phyloP scores from a whole-genome alignment of 2,113 vertebrate genomes.

The Mesoclemmys tuberculata region DNA sequence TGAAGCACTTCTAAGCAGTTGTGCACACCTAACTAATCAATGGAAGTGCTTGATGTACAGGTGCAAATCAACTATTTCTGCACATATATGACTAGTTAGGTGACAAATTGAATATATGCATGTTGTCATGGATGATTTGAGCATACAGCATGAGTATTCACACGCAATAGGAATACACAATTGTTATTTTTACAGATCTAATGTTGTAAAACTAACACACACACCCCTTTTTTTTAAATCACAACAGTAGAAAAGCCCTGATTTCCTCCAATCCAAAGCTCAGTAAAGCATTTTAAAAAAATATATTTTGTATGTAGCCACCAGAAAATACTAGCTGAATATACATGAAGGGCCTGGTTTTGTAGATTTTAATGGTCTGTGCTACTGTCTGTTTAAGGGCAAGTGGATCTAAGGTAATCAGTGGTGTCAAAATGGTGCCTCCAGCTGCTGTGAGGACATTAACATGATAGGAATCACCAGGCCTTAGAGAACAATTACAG shows the following conservation, averaged over 20 bases:
- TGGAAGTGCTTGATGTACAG: background rate
- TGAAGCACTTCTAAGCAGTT: background rate
- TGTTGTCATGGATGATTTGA: background rate
- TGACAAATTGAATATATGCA: background rate
- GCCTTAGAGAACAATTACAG: background rate
- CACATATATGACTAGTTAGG: background rate
- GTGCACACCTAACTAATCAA: background rate
- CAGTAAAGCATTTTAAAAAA: background rate
- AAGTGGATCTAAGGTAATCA: background rate
- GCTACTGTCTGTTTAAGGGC: background rate
- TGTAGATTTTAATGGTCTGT: background rate
- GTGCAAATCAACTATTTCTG: background rate
- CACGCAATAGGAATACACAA: background rate
- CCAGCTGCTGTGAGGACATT: background rate
- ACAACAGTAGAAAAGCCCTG: background rate
- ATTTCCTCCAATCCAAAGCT: background rate
- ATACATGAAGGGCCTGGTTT: background rate
- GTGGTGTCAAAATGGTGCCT: background rate
- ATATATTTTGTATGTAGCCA: background rate
- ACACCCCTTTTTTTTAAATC: rapidly evolving
- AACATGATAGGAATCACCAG: rapidly evolving
- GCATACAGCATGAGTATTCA: background rate
- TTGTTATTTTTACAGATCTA: background rate
- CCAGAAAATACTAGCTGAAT: background rate
- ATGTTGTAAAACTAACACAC: rapidly evolving